Evolutionary conservation across 1,140 invertebrate species (phyloP).

Genomic region (Heliconius eleuchia): DNA sequence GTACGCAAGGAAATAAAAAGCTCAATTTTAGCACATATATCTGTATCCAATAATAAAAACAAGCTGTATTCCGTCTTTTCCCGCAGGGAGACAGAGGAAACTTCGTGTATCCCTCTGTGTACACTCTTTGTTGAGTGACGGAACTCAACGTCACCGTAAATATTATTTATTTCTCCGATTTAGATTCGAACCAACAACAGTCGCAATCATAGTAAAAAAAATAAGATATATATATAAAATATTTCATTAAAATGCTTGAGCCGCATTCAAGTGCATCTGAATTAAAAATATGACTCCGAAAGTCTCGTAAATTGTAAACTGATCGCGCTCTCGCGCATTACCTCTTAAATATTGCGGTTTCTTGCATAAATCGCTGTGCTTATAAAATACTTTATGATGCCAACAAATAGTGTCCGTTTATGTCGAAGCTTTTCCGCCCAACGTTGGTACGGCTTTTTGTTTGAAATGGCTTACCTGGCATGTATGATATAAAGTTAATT

Average conservation of each 20-base stretch:
- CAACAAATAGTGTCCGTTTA: constrained; percentile 58
- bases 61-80: too few relatives aligned
- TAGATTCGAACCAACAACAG: too few relatives aligned
- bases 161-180: too few relatives aligned
- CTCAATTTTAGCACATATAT: too few relatives aligned
- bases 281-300: constrained; percentile 28
- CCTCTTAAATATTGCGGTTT: constrained; percentile 48
- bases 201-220: background rate
- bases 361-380: constrained; percentile 43
- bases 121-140: too few relatives aligned
- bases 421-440: background rate
- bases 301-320: constrained; percentile 46
- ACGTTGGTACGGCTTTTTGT: background rate
- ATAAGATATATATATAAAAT: background rate
- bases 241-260: background rate
- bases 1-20: too few relatives aligned
- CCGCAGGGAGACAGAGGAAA: too few relatives aligned
- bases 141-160: too few relatives aligned
- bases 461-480: background rate
- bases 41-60: too few relatives aligned
- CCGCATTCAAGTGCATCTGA: background rate
- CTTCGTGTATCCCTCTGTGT: too few relatives aligned
- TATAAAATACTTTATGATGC: constrained; percentile 61
- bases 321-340: constrained; percentile 41
- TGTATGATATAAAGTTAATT: background rate